Conservation (phyloP, 2,113 vertebrate genomes). For the Poeciliopsis retropinna region DNA sequence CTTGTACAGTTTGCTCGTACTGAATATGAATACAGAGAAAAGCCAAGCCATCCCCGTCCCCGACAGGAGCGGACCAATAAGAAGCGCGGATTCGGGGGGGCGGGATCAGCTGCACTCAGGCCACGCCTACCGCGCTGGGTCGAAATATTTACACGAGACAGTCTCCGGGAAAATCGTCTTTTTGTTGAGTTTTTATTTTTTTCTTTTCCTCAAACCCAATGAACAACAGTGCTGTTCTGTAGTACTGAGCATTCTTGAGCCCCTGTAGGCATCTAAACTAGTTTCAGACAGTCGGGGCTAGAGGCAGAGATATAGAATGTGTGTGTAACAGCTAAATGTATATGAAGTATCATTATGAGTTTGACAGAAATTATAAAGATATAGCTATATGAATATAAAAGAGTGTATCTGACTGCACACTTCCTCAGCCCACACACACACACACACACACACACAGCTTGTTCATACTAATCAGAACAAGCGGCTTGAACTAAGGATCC, state of each 20-base stretch:
- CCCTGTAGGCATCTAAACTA: slow-evolving; percentile 85
- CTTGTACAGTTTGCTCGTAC: slow-evolving; percentile 99
- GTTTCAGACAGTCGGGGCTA: slow-evolving; percentile 88
- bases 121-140: slow-evolving; percentile 85
- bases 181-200: slow-evolving; percentile 29
- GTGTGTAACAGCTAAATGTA: slow-evolving; percentile 89
- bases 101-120: slow-evolving; percentile 82
- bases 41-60: slow-evolving; percentile 90
- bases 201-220: slow-evolving; percentile 83
- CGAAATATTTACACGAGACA: slow-evolving; percentile 91
- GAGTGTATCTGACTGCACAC: slow-evolving; percentile 77
- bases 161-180: slow-evolving; percentile 51
- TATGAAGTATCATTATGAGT: slow-evolving; percentile 79
- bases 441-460: slow-evolving; percentile 62
- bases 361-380: slow-evolving; percentile 77
- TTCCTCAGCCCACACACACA: slow-evolving; percentile 48
- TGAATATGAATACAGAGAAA: slow-evolving; percentile 94
- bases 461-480: slow-evolving; percentile 87
- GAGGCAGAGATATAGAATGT: slow-evolving; percentile 93
- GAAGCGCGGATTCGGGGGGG: slow-evolving; percentile 67
- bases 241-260: slow-evolving; percentile 88
- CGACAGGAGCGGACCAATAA: slow-evolving; percentile 89
- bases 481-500: slow-evolving; percentile 78
- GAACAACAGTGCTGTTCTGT: slow-evolving; percentile 88
- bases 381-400: slow-evolving; percentile 76